Evolutionary conservation across 2,113 vertebrate species (phyloP), one percentile per base, ranked within the genome.

Genomic region (Engystomops pustulosus): DNA sequence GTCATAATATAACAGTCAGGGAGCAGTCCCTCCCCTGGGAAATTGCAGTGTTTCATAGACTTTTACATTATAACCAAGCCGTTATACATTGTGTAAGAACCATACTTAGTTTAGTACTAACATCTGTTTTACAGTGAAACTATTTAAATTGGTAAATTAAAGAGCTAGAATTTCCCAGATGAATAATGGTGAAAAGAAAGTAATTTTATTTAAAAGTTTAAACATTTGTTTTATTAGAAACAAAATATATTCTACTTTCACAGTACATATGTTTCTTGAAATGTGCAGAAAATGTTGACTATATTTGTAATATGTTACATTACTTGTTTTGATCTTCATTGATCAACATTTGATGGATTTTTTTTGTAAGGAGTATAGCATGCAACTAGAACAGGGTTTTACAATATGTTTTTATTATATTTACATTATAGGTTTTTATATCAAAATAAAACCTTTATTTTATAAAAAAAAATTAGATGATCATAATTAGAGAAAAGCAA

Each of bases 61-160:
- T 62, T 15, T 30, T 62, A 45, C 30, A 71, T 45, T 71, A 11
- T 45, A 27, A 71, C 38, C 23, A 71, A 45, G 8, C 11, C 27
- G 11, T 45, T 45, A 6, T 74, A 74, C 70, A 47, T 49, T 17
- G 25, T 49, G 41, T 30, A 27, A 74, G 14, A 47, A 49, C 25
- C 45, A 30, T 23, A 74, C 30, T 49, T 74, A 74, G 38, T 72
- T 25, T 74, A 74, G 18, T 9, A 18, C 25, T 18, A 74, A 74
- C 44, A 74, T 74, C 44, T 74, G 41, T 49, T 74, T 45, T 74
- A 74, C 44, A 27, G 45, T 45, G 18, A 0, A 47, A 47, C 15
- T 25, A 44, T 25, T 1, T 67, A 34, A 20, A 51, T 49, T 2
- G 23, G 32, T n/a, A n/a, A n/a, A n/a, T n/a, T 1, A 70, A 23